Evolutionary conservation across 2,113 vertebrate species (phyloP), one percentile per base, ranked within the genome.

Genomic region (Prochilodus magdalenae): DNA sequence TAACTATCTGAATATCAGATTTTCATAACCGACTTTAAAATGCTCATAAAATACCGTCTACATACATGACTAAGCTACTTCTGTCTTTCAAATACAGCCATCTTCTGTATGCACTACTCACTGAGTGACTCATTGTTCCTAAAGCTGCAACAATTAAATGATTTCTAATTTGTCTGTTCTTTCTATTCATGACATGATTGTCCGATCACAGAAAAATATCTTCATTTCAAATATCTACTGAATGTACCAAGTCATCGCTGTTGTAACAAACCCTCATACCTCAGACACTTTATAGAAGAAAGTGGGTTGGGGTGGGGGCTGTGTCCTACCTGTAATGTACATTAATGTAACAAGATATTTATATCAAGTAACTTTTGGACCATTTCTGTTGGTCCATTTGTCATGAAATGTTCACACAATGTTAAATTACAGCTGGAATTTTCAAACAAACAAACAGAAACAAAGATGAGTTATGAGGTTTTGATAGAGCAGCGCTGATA

Each of bases 131-230:
- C 40, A 62, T 27, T n/a, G 12, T n/a, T 36, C 67, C 33, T 57
- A 49, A 27, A 65, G 59, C 13, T 47, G 60, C 1, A 24, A 24
- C n/a, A 30, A 44, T 57, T 24, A 26, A 47, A 24, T 11, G 30
- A 69, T 40, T 22, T 69, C 30, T 40, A 40, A 70, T 70, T 40
- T 44, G 22, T 40, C 11, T 51, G 33, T 71, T 75, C 73, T 29
- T 71, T 82, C 60, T 83, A 87, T 60, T 87, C 4, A 40, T 84
- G 87, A 89, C 47, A 69, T 88, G 91, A 94, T 93, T 94, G 92
- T 94, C 91, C 83, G 74, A 76, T 87, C 82, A 85, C 87, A 84
- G 33, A 78, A 80, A 87, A 84, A 59, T 82, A 89, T 55, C 62
- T 72, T 65, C 44, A 77, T 77, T 30, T 16, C 4, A 67, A 85